These are phyloP conservation scores for Oxyura jamaicensis DNA, from an alignment of 2,113 vertebrate species.

Conservation along the genomic window DNA sequence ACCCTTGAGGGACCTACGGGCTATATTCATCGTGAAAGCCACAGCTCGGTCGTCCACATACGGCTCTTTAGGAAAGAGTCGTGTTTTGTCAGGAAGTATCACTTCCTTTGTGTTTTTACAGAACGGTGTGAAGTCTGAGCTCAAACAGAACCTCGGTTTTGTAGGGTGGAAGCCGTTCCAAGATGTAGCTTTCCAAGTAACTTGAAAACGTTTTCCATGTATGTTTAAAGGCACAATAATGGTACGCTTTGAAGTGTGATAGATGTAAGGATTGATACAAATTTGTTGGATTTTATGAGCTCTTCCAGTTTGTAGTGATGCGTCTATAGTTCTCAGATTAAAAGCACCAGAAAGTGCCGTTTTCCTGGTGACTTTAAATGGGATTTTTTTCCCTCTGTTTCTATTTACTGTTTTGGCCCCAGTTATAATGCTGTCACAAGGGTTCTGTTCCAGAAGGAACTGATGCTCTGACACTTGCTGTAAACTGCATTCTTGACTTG, in stretches of 20 bases:
- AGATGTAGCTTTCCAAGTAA: neutral
- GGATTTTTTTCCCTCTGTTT: neutral
- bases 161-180: neutral
- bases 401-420: neutral
- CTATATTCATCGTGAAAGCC: neutral
- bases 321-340: neutral
- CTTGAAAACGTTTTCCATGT: neutral
- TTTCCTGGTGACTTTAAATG: neutral
- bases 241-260: neutral
- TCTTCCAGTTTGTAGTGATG: neutral
- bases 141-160: neutral
- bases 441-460: neutral
- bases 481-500: neutral
- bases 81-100: neutral
- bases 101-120: neutral
- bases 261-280: neutral
- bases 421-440: neutral
- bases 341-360: neutral
- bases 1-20: neutral
- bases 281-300: neutral
- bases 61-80: neutral
- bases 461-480: neutral
- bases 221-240: neutral
- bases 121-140: neutral
- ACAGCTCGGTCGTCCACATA: neutral